phyloP scores from a whole-genome alignment of 1,140 invertebrate species.

The Nylanderia fulva region DNA sequence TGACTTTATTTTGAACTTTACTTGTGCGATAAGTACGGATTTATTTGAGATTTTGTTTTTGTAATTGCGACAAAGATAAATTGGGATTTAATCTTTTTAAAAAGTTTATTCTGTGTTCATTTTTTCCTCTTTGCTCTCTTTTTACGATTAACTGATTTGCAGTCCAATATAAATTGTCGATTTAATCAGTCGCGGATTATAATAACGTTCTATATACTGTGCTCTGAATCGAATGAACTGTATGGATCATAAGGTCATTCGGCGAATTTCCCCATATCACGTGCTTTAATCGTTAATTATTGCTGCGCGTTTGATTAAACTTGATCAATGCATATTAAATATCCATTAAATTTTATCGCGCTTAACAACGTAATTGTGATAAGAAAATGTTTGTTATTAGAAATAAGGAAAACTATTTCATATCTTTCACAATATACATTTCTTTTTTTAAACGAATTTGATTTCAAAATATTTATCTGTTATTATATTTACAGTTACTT shows the following conservation, averaged over 20 bases:
- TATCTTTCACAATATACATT: no score
- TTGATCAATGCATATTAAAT: not conserved
- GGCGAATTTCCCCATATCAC: not conserved
- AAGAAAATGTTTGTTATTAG: no score
- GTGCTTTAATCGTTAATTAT: conserved; percentile 36
- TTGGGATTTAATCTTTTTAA: no score
- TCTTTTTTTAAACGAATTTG: no score
- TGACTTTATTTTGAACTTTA: not conserved
- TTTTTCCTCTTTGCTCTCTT: no score
- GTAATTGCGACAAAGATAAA: no score
- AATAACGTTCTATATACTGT: not conserved
- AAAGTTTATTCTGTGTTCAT: no score
- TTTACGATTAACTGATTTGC: not conserved
- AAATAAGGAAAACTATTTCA: not conserved
- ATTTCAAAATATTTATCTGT: no score
- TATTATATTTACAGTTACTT: not conserved
- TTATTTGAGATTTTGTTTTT: not conserved
- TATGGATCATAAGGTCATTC: not conserved
- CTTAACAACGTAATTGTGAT: not conserved
- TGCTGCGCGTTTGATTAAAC: conserved; percentile 18
- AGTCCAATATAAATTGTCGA: not conserved
- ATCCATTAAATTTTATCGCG: not conserved
- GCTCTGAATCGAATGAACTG: not conserved
- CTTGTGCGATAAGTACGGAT: not conserved
- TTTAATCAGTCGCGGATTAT: not conserved